Conservation (phyloP, 2,113 vertebrate genomes). For the Clarias magur region DNA sequence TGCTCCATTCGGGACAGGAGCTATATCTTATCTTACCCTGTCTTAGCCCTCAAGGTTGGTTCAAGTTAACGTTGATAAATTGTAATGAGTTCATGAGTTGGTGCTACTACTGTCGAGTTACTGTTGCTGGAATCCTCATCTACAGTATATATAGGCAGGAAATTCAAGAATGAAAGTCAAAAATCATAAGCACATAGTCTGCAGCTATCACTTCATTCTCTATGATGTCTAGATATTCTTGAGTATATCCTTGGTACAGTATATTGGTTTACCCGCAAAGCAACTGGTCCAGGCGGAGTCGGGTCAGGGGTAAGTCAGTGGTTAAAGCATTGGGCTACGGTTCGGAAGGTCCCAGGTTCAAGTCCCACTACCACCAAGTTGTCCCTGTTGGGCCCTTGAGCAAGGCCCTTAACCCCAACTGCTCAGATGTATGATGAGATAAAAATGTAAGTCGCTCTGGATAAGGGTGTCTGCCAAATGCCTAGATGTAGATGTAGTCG, state of each 20-base stretch:
- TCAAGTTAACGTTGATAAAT: neutral
- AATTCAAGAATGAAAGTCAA: neutral
- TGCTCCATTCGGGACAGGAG: constrained; percentile 1
- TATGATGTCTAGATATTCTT: neutral
- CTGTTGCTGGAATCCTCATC: neutral
- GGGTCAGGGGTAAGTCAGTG: too few relatives aligned
- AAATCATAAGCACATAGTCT: neutral
- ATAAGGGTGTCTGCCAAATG: too few relatives aligned
- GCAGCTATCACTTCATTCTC: neutral
- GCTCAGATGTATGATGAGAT: too few relatives aligned
- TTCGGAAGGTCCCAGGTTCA: too few relatives aligned
- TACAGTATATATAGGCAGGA: neutral
- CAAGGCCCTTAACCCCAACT: too few relatives aligned
- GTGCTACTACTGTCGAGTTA: neutral
- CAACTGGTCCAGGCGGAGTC: too few relatives aligned
- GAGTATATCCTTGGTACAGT: neutral
- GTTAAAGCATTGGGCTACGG: too few relatives aligned
- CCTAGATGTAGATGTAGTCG: too few relatives aligned
- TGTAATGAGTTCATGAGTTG: neutral
- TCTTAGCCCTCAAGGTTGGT: constrained; percentile 13
- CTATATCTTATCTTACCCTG: constrained; percentile 4
- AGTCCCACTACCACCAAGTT: too few relatives aligned
- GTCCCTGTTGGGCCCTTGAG: too few relatives aligned
- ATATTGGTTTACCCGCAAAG: too few relatives aligned
- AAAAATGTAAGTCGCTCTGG: too few relatives aligned